Base-by-base conservation (phyloP, 2,797 vertebrate species). In the Gymnoscopelus braueri region DNA sequence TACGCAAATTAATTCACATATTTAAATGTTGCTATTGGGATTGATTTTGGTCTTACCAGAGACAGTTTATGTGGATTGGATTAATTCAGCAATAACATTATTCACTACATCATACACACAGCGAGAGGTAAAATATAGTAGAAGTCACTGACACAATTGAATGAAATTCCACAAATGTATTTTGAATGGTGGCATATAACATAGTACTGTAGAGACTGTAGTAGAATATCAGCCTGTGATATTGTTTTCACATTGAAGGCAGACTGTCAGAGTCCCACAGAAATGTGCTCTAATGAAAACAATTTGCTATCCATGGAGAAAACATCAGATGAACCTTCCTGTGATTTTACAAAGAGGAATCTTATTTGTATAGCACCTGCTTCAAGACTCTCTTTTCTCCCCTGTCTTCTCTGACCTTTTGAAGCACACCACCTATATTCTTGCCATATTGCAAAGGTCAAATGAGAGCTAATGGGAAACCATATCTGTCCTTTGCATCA, bases 361-460 rank as follows among this genome's bases (percentile, higher is more conserved):
- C 13, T 32, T 49, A 72, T 65, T 68, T 60, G 74, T 69, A 58
- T 66, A 65, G 39, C 52, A 67, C 57, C 64, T 44, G 69, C 59
- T 74, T 70, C 69, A 64, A 12, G 69, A 67, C 56, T 70, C 75
- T 75, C 53, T 61, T 52, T 61, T 78, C 64, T 67, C 78, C 71
- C 67, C 68, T 79, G 81, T 87, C 85, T 88, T 84, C 76, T 63
- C 15, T 92, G 87, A 92, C 92, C 91, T 92, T 90, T 93, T 72
- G 73, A 83, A 77, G 82, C 75, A 74, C 76, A 76, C 56, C 77
- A 80, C 79, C 39, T 84, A 80, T 82, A 84, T 88, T 82, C 77
- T 80, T 91, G 85, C 85, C 84, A 84, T 81, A 75, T 86, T 86
- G 78, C 84, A 91, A 93, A 88, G 91, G 89, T 89, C 90, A 63